phyloP scores from a whole-genome alignment of 1,140 invertebrate species.

The Ctenoplectra terminalis region DNA sequence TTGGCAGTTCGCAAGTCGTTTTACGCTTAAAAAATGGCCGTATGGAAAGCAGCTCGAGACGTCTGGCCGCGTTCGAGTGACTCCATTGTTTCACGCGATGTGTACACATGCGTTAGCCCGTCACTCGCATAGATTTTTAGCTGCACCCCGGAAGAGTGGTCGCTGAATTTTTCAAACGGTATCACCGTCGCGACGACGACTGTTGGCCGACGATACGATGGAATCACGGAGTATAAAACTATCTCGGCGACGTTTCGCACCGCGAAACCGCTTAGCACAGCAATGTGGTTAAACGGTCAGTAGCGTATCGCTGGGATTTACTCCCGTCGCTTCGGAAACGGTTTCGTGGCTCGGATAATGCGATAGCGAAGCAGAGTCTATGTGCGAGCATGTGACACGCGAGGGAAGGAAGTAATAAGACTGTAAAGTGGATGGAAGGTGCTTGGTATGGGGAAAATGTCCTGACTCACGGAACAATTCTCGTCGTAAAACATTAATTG shows the following conservation, averaged over 20 bases:
- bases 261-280: background rate
- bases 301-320: slow-evolving; percentile 9
- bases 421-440: background rate
- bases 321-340: background rate
- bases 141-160: background rate
- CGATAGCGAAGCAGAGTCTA: background rate
- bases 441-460: background rate
- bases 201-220: background rate
- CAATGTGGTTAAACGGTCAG: background rate
- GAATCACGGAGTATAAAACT: background rate
- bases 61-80: slow-evolving; percentile 29
- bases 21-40: slow-evolving; percentile 6
- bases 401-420: background rate
- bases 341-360: background rate
- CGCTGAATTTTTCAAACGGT: slow-evolving; percentile 35
- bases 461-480: too few species aligned
- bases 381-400: background rate
- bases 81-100: slow-evolving; percentile 10
- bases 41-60: slow-evolving; percentile 1
- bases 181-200: background rate
- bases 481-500: too few species aligned
- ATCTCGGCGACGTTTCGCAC: background rate
- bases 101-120: background rate
- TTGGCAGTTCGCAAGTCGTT: too few species aligned
- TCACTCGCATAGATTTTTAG: slow-evolving; percentile 13